Evolutionary conservation across 2,797 vertebrate species (phyloP), one percentile per base, ranked within the genome.

Genomic region (Buphagus erythrorhynchus): DNA sequence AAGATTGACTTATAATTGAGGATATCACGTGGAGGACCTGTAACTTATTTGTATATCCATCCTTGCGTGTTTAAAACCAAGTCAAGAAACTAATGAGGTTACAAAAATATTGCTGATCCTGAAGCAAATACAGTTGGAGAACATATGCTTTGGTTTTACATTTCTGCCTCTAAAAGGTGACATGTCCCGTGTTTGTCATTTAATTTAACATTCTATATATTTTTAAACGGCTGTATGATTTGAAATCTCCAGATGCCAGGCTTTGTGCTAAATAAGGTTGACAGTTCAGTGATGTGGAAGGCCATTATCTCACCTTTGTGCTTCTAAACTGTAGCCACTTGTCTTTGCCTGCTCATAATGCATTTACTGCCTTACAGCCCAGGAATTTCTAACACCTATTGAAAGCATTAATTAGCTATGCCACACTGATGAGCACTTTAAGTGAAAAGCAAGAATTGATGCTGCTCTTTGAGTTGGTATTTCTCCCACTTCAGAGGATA

Each of bases 281-380:
- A 98, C 99, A 97, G 98, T 95, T 98, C 98, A 98, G 98, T 98
- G 98, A 96, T 90, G 97, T 94, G 92, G 97, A 98, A 98, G 97
- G 95, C 98, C 98, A 98, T 99, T 98, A 99, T 98, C 98, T 98
- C 98, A 99, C 98, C 98, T 98, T 98, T 97, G 98, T 98, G 98
- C 98, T 98, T 98, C 98, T 97, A 97, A 98, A 98, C 98, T 98
- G 95, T 95, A 97, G 97, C 97, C 98, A 97, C 97, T 98, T 98
- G 98, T 97, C 98, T 98, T 97, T 97, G 88, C 97, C 97, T 98
- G 80, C 91, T 98, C 97, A 97, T 98, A 98, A 99, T 98, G 98
- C 98, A 99, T 98, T 96, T 98, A 77, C 96, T 83, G 94, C 86
- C 72, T 96, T 96, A 93, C 97, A 97, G 97, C 96, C 95, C 97